Evolutionary conservation across 2,888 invertebrate species (phyloP).

Genomic region (Athalia rosae): DNA sequence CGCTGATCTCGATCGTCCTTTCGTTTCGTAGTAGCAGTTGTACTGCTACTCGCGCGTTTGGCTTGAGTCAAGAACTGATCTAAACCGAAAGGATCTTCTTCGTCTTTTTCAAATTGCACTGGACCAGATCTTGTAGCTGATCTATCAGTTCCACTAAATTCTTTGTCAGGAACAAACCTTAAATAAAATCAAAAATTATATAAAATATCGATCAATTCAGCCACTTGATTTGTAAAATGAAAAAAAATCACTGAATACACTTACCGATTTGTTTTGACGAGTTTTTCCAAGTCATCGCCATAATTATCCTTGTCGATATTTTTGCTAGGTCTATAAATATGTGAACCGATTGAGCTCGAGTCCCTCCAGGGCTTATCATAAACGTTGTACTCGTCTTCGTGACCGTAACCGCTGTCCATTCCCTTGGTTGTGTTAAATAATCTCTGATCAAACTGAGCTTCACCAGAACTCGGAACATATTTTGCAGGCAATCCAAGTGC

Average conservation of each 20-base stretch:
- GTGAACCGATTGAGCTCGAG: conserved; percentile 87
- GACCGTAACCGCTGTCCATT: conserved; percentile 96
- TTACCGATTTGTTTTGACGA: conserved; percentile 89
- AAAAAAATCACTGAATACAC: neutral
- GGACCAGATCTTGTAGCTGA: conserved; percentile 88
- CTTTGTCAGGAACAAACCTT: conserved; percentile 98
- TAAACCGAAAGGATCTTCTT: conserved; percentile 96
- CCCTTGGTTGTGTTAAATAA: conserved; percentile 95
- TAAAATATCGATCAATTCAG: neutral
- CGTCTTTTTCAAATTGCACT: conserved; percentile 94
- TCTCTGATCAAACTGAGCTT: conserved; percentile 95
- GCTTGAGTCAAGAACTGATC: conserved; percentile 99
- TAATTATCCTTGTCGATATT: conserved; percentile 94
- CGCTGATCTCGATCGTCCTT: conserved; percentile 75
- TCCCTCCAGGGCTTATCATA: conserved; percentile 99
- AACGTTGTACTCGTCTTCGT: conserved; percentile 98
- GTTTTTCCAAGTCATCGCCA: conserved; percentile 91
- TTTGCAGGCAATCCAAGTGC: conserved; percentile 96
- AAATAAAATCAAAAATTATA: conserved; percentile 50
- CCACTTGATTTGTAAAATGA: neutral
- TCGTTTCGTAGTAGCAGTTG: conserved; percentile 75
- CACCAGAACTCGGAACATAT: conserved; percentile 79
- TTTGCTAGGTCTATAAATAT: conserved; percentile 92
- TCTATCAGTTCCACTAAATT: conserved; percentile 94
- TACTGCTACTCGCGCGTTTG: conserved; percentile 85